Conservation (phyloP, 2,888 invertebrate species). For the Dascillus cervinus region DNA sequence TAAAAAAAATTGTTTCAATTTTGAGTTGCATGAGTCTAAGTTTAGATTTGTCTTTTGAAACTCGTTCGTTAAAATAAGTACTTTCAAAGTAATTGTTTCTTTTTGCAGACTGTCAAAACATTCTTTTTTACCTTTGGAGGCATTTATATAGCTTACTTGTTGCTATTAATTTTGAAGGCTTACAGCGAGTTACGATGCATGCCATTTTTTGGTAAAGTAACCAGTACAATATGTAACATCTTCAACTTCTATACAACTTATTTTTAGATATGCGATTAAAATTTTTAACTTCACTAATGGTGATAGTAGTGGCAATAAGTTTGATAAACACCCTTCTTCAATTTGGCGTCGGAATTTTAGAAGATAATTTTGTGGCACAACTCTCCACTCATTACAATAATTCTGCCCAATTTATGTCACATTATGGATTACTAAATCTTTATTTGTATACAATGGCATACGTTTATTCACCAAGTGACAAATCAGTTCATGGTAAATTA, state of each 20-base stretch:
- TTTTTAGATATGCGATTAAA: constrained; percentile 79
- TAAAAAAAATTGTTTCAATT: too few relatives aligned
- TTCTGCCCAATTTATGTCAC: constrained; percentile 92
- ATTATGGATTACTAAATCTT: constrained; percentile 89
- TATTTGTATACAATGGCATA: constrained; percentile 91
- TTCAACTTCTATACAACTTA: not conserved
- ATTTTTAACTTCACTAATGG: constrained; percentile 80
- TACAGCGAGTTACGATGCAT: constrained; percentile 92
- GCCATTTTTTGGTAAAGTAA: constrained; percentile 91
- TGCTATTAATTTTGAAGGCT: constrained; percentile 76
- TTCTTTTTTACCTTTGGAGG: constrained; percentile 82
- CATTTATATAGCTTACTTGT: constrained; percentile 78
- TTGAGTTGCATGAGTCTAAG: too few relatives aligned
- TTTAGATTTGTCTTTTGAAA: too few relatives aligned
- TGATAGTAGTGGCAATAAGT: constrained; percentile 69
- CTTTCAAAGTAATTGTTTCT: constrained; percentile 4
- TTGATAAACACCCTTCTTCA: constrained; percentile 68
- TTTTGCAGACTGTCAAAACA: constrained; percentile 72
- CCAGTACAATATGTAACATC: not conserved
- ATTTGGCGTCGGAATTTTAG: constrained; percentile 83
- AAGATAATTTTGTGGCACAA: constrained; percentile 90
- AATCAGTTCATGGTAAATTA: constrained; percentile 71
- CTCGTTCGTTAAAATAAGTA: too few relatives aligned
- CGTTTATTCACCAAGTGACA: constrained; percentile 82
- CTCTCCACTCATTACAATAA: constrained; percentile 82